phyloP scores from a whole-genome alignment of 2,888 invertebrate genomes.

The Ceramica pisi region DNA sequence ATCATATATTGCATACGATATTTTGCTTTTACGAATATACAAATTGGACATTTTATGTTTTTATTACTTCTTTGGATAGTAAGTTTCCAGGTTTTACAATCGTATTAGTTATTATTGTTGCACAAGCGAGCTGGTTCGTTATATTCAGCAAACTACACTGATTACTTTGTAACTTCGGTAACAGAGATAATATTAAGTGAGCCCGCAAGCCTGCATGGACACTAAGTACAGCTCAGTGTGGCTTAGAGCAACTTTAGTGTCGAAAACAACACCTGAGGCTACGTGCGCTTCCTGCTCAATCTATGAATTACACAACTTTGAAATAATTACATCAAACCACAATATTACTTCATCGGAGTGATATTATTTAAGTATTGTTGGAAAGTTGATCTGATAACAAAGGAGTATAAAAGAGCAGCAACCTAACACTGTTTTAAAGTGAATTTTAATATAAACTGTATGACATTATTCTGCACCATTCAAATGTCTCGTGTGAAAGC shows the following conservation, averaged over 20 bases:
- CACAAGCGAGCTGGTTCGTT: slow-evolving; percentile 15
- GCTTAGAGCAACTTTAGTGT: slow-evolving; percentile 87
- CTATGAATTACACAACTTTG: slow-evolving; percentile 72
- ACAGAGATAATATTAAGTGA: slow-evolving; percentile 81
- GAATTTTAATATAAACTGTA: neutral
- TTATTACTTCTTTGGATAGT: slow-evolving; percentile 2
- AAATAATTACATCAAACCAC: slow-evolving; percentile 43
- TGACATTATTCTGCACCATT: neutral
- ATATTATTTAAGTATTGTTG: neutral
- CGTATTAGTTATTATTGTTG: slow-evolving; percentile 21
- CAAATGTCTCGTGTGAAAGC: slow-evolving; percentile 12
- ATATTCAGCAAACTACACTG: slow-evolving; percentile 66
- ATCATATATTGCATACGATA: slow-evolving; percentile 67
- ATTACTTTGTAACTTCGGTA: slow-evolving; percentile 74
- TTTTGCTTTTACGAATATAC: slow-evolving; percentile 48
- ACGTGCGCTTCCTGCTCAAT: slow-evolving; percentile 67
- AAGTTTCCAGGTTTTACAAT: slow-evolving; percentile 21
- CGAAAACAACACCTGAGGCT: slow-evolving; percentile 85
- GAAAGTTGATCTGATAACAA: neutral
- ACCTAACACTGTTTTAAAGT: neutral
- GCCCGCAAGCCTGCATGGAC: slow-evolving; percentile 79
- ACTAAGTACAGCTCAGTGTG: slow-evolving; percentile 82
- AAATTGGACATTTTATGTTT: slow-evolving; percentile 22
- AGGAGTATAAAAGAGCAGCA: neutral
- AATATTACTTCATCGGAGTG: slow-evolving; percentile 7